Base-by-base conservation (phyloP, 2,888 invertebrate genomes). In the Cryptophagus acutangulus region DNA sequence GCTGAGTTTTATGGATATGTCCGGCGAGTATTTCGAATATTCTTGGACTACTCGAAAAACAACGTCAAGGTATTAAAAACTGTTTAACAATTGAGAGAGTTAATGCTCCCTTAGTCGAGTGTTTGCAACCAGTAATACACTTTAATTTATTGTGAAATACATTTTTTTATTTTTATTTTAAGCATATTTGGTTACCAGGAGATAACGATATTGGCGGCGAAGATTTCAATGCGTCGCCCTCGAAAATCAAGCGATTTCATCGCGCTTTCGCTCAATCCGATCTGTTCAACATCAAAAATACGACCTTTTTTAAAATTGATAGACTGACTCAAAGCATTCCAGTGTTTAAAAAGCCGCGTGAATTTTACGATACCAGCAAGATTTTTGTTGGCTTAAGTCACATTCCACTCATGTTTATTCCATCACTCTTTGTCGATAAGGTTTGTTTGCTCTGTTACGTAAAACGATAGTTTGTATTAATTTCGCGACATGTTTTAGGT, bases 151-250 rank as follows among this genome's bases (percentile, higher is more conserved):
- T 31, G 6, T 9, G 6, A 5, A 28, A 31, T 6, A 31, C 17
- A 17, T 24, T 26, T 25, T 36, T 26, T 28, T 25, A 2, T 13
- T 37, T 28, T 25, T n/a, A n/a, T n/a, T 55, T 55, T 34, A 31
- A 87, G 86, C 78, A 79, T 70, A 74, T 96, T 37, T 93, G 86
- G 76, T 69, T 96, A 46, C 90, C 95, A 13, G 97, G 97, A 3
- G 97, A 97, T 66, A 97, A 97, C 70, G 97, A 97, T 63, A 90
- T 97, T 42, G 97, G 96, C 4, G 96, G 97, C 9, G 96, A 97
- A 70, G 82, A 71, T 36, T 61, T 77, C 45, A 83, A 85, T 57
- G 76, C 78, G 25, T 78, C 89, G 28, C 79, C 78, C 14, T 69
- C 72, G 31, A 89, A 88, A 70, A 64, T 85, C 3, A 67, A 73